These are phyloP conservation scores for Phortica variegata DNA, from an alignment of 1,140 invertebrate species.

Conservation along the genomic window DNA sequence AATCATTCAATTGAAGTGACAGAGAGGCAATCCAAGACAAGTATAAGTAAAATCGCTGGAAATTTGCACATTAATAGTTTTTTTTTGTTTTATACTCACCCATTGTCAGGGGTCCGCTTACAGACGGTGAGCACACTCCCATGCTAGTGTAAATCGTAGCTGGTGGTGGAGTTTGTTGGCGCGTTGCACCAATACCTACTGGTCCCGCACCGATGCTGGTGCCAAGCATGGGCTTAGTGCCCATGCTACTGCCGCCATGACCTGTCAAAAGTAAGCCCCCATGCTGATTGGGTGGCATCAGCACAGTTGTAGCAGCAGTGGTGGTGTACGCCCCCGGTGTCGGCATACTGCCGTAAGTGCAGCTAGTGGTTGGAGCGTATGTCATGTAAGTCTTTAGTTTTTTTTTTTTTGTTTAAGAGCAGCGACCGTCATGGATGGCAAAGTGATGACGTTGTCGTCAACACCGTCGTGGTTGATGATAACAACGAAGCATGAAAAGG, in stretches of 20 bases:
- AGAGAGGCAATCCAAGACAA: not conserved
- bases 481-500: conserved; percentile 24
- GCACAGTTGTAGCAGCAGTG: conserved; percentile 30
- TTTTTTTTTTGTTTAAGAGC: conserved; percentile 15
- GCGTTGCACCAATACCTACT: not conserved
- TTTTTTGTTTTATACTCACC: conserved; percentile 21
- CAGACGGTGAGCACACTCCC: conserved; percentile 25
- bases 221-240: conserved; percentile 1
- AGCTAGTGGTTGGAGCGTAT: conserved; percentile 39
- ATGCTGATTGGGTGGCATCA: conserved; percentile 25
- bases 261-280: conserved; percentile 3
- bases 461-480: conserved; percentile 1
- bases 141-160: conserved; percentile 33
- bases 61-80: no score
- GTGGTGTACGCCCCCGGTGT: conserved; percentile 17
- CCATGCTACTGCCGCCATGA: conserved; percentile 5
- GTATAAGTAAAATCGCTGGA: not conserved
- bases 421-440: conserved; percentile 13
- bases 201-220: not conserved
- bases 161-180: conserved; percentile 18
- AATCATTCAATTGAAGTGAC: not conserved
- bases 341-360: conserved; percentile 27
- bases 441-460: conserved; percentile 19
- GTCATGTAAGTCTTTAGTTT: conserved; percentile 36
- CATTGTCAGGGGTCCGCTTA: conserved; percentile 36